Conservation (phyloP, 2,113 vertebrate genomes). For the Phoxinus phoxinus region DNA sequence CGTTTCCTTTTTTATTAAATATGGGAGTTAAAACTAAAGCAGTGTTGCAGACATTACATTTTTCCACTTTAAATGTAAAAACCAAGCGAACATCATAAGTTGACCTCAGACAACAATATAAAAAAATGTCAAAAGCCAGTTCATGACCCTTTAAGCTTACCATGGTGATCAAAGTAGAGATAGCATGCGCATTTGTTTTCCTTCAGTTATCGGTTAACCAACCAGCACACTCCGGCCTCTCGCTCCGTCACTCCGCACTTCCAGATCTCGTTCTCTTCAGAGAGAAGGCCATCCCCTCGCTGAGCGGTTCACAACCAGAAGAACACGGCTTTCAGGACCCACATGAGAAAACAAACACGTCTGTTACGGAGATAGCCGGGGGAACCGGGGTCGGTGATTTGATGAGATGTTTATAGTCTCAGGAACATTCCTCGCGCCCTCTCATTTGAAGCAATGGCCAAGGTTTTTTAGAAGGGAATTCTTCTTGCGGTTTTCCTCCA, state of each 20-base stretch:
- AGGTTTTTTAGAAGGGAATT: slow-evolving; percentile 11
- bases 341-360: slow-evolving; percentile 46
- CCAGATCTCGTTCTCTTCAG: not conserved
- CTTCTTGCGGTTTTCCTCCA: slow-evolving; percentile 16
- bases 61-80: no score
- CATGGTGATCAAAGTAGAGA: not conserved
- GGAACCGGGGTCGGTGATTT: slow-evolving; percentile 9
- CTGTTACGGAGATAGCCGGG: slow-evolving; percentile 30
- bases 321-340: not conserved
- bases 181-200: not conserved
- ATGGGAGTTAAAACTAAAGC: no score
- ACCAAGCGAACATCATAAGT: no score
- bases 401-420: slow-evolving; percentile 33
- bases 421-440: slow-evolving; percentile 21
- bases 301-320: not conserved
- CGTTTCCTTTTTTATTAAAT: no score
- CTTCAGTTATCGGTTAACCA: slow-evolving; percentile 7
- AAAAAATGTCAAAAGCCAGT: no score
- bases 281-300: not conserved
- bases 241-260: not conserved
- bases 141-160: no score
- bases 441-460: slow-evolving; percentile 29
- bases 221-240: not conserved
- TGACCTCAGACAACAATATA: no score
- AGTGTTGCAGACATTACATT: no score